Percentiles rank a stretch among this genome's conserved stretches.
These are phyloP conservation scores for Boleophthalmus pectinirostris DNA, from an alignment of 2,113 vertebrate genomes.

Conservation along the genomic window DNA sequence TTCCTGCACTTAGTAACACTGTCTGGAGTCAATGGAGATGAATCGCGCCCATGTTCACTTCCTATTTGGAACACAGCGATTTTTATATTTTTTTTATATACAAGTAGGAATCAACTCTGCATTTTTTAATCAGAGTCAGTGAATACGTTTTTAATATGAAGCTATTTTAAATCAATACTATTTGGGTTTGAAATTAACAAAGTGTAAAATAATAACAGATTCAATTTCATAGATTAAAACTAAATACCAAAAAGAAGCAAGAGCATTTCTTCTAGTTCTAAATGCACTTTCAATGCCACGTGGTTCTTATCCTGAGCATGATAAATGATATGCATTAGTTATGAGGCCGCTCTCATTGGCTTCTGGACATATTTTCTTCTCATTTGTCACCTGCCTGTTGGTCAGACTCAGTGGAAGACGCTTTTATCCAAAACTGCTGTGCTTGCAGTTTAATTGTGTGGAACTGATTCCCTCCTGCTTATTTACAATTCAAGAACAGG, in stretches of 20 bases:
- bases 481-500: background rate
- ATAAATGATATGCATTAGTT: background rate
- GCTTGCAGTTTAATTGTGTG: conserved; percentile 14
- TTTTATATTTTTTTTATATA: too few relatives aligned
- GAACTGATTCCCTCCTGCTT: conserved; percentile 8
- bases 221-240: too few relatives aligned
- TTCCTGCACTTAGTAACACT: too few relatives aligned
- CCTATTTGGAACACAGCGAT: too few relatives aligned
- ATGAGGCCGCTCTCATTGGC: background rate
- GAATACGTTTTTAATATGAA: too few relatives aligned
- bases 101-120: too few relatives aligned
- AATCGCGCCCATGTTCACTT: too few relatives aligned
- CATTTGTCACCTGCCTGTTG: conserved; percentile 11
- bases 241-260: background rate
- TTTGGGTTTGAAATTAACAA: too few relatives aligned
- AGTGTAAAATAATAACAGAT: too few relatives aligned
- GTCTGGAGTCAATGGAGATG: too few relatives aligned
- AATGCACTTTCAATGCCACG: background rate
- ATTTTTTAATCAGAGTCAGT: too few relatives aligned
- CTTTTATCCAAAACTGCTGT: conserved; percentile 2
- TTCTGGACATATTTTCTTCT: conserved; percentile 2
- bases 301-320: background rate
- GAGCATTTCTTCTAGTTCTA: background rate
- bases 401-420: background rate
- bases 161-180: too few relatives aligned